Percentiles rank a stretch among this genome's conserved stretches.
Evolutionary conservation across 2,888 invertebrate species (phyloP).

Genomic region (Adineta ricciae): DNA sequence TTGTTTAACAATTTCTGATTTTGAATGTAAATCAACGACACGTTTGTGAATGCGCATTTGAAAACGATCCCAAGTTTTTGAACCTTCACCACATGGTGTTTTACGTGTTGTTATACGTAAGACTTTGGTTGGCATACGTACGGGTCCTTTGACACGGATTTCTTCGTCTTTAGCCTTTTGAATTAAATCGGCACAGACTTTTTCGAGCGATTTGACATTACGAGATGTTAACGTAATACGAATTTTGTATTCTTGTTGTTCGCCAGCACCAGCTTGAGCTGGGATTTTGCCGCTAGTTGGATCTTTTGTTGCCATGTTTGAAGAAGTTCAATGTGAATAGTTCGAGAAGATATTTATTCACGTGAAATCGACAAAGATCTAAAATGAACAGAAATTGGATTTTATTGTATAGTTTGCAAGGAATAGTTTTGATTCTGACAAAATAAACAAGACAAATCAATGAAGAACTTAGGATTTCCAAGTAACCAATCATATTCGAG

Average conservation of each 20-base stretch:
- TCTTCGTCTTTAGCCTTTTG: conserved; percentile 92
- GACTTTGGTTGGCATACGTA: conserved; percentile 95
- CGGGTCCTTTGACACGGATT: conserved; percentile 90
- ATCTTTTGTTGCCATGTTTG: background rate
- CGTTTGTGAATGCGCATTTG: conserved; percentile 97
- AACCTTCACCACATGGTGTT: conserved; percentile 99
- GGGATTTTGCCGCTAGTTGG: background rate
- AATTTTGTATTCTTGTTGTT: conserved; percentile 53
- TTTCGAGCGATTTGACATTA: conserved; percentile 90
- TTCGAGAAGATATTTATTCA: background rate
- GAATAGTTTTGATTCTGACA: background rate
- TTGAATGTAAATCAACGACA: conserved; percentile 92
- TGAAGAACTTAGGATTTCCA: background rate
- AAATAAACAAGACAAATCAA: conserved; percentile 3
- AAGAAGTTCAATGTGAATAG: background rate
- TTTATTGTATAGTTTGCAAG: background rate
- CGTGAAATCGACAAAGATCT: background rate
- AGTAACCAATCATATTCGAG: background rate
- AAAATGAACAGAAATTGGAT: background rate
- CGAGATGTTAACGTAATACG: conserved; percentile 92
- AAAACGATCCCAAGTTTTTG: conserved; percentile 97
- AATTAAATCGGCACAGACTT: conserved; percentile 89
- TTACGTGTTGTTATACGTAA: conserved; percentile 96
- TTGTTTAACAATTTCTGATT: conserved; percentile 96
- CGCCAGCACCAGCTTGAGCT: conserved; percentile 3